Percentiles rank a stretch among this genome's conserved stretches.
Conservation (phyloP, 2,797 vertebrate species). For the Pipistrellus pygmaeus region DNA sequence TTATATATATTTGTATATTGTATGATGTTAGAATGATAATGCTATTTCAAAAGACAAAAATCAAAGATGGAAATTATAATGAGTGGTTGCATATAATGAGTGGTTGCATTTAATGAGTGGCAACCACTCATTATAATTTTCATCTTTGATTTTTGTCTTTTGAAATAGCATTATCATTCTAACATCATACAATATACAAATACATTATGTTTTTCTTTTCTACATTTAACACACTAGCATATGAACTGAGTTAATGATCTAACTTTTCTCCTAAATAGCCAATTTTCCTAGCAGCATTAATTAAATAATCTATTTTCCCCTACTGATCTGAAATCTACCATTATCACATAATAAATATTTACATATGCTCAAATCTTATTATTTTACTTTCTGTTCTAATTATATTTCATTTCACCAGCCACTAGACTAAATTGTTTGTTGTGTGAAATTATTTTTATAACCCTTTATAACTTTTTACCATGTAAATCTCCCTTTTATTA, state of each 20-base stretch:
- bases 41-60: slow-evolving; percentile 54
- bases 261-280: background rate
- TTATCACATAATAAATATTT: slow-evolving; percentile 70
- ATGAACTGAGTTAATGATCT: background rate
- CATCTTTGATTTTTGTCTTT: slow-evolving; percentile 33
- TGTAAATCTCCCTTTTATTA: slow-evolving; percentile 53
- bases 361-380: slow-evolving; percentile 40
- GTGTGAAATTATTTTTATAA: slow-evolving; percentile 65
- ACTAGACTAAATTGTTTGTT: slow-evolving; percentile 54
- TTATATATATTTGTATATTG: background rate
- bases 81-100: background rate
- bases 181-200: slow-evolving; percentile 11
- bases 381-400: slow-evolving; percentile 61
- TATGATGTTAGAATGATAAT: background rate
- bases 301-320: slow-evolving; percentile 61
- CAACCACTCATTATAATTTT: background rate
- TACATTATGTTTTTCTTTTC: slow-evolving; percentile 27
- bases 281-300: slow-evolving; percentile 65
- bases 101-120: too few species aligned
- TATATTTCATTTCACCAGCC: slow-evolving; percentile 62
- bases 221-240: background rate
- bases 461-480: slow-evolving; percentile 43
- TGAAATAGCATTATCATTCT: slow-evolving; percentile 21
- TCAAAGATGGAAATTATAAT: background rate
- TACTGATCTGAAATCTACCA: slow-evolving; percentile 60